These are phyloP conservation scores for Corynorhinus townsendii DNA, from an alignment of 2,113 vertebrate species.

Conservation along the genomic window DNA sequence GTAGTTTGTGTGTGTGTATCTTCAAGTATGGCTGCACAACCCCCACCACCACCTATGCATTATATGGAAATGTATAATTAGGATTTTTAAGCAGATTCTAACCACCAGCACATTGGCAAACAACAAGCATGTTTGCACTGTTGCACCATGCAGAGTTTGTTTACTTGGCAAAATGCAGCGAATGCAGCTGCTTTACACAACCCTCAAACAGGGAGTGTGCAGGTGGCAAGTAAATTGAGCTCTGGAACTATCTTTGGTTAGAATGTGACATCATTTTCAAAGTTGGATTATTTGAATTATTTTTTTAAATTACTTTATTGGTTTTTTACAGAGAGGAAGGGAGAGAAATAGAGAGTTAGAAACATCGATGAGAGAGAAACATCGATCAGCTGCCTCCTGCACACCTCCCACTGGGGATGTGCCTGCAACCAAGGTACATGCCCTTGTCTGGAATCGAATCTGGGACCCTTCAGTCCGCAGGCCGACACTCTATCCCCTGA, in stretches of 20 bases:
- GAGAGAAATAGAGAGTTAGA: too few relatives aligned
- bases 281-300: conserved; percentile 39
- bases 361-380: too few relatives aligned
- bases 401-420: too few relatives aligned
- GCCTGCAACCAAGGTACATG: too few relatives aligned
- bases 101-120: conserved; percentile 64
- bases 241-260: neutral
- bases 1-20: neutral
- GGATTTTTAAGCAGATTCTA: conserved; percentile 60
- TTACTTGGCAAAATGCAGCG: conserved; percentile 63
- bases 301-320: too few relatives aligned
- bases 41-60: neutral
- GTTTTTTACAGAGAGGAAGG: too few relatives aligned
- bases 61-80: conserved; percentile 65
- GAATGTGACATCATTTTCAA: conserved; percentile 43
- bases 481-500: too few relatives aligned
- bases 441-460: too few relatives aligned
- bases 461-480: too few relatives aligned
- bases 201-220: neutral
- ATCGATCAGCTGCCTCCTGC: too few relatives aligned
- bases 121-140: conserved; percentile 54
- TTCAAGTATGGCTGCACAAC: conserved; percentile 36
- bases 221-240: conserved; percentile 27
- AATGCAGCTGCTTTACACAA: conserved; percentile 44
- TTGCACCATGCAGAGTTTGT: conserved; percentile 15